Evolutionary conservation across 1,140 invertebrate genomes (phyloP), one percentile per base, ranked within the genome.

Genomic region (Atopsyche davidsoni): DNA sequence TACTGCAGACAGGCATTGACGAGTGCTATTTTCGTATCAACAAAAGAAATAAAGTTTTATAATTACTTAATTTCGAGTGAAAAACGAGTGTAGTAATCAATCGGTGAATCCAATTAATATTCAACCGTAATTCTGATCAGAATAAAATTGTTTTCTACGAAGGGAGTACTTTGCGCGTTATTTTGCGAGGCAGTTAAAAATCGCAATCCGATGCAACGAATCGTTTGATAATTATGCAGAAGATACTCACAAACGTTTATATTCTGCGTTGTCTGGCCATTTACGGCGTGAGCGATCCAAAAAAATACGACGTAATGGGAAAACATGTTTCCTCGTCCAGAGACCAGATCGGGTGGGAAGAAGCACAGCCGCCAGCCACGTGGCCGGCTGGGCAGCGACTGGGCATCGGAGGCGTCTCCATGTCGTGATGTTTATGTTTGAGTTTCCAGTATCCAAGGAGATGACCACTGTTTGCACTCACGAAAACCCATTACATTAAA

Each of bases 231-330:
- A n/a, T n/a, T n/a, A n/a, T n/a, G n/a, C n/a, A n/a, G n/a, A n/a
- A n/a, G n/a, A 52, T 65, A 75, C 76, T 75, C 68, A 79, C 76
- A 67, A 58, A 78, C 71, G 41, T 78, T 78, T 36, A 79, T 75
- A 61, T 76, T 79, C 64, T 79, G 76, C 10, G 75, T 77, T 4
- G 75, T 78, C 64, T 79, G 76, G 23, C 53, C 53, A 11, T 28
- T 24, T 9, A 45, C 38, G 2, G 23, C 4, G 6, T 34, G 34
- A n/a, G 51, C 21, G 10, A 10, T 32, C 31, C 32, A 47, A 14
- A 40, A 39, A 39, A 48, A 21, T 3, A 55, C 11, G 13, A 46
- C 42, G n/a, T 25, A 31, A 25, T 21, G 19, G n/a, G 21, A 22
- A 39, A 55, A 35, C 47, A 55, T 51, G 16, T 24, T 19, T 22